phyloP scores from a whole-genome alignment of 2,888 invertebrate genomes.

The Zygogramma bicolorata region DNA sequence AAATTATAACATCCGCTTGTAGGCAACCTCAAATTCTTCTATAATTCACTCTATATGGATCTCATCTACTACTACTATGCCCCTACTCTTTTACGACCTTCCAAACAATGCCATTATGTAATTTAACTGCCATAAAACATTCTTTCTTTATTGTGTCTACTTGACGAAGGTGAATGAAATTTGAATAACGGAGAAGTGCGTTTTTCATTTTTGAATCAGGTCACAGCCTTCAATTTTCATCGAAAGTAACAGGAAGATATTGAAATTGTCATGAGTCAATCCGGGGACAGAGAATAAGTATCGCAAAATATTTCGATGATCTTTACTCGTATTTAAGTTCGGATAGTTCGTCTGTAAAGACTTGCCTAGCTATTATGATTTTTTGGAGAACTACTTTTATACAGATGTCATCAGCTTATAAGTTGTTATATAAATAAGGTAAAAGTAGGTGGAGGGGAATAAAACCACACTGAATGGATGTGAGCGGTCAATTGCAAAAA shows the following conservation, averaged over 20 bases:
- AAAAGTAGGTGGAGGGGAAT: no score
- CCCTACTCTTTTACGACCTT: slow-evolving; percentile 23
- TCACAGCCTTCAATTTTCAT: neutral
- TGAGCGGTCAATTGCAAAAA: no score
- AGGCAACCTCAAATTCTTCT: slow-evolving; percentile 23
- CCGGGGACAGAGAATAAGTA: no score
- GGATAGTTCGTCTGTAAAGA: no score
- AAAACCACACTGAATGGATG: no score
- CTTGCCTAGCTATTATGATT: no score
- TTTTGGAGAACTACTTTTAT: no score
- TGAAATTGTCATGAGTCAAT: neutral
- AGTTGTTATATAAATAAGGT: no score
- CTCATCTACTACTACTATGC: slow-evolving; percentile 8
- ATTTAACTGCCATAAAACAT: slow-evolving; percentile 24
- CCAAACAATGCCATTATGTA: slow-evolving; percentile 21
- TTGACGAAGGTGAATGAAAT: neutral
- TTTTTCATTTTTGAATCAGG: neutral
- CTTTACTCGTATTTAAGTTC: no score
- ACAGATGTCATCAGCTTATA: no score
- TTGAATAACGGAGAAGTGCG: slow-evolving; percentile 1
- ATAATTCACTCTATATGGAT: slow-evolving; percentile 19
- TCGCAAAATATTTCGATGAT: no score
- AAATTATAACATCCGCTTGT: slow-evolving; percentile 20
- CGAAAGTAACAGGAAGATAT: neutral
- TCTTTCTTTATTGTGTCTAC: neutral